Conservation (phyloP, 92 coral and sea anemone genomes). For the Parazoanthus atlanticus region DNA sequence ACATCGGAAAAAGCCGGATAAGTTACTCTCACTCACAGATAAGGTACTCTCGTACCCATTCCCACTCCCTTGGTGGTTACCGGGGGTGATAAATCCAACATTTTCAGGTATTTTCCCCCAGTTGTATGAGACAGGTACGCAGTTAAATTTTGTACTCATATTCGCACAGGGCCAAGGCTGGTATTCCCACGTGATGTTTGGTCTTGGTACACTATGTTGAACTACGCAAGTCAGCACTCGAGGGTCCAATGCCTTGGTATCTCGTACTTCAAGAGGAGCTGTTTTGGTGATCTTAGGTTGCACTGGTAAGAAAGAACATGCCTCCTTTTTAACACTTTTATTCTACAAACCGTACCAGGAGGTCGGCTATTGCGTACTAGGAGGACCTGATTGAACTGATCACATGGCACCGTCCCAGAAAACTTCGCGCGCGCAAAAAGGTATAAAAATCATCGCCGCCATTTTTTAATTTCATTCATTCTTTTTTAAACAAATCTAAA, state of each 20-base stretch:
- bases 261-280: background rate
- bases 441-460: no score
- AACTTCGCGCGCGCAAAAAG: no score
- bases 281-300: conserved; percentile 3
- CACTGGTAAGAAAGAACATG: background rate
- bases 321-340: background rate
- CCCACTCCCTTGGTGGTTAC: background rate
- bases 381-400: no score
- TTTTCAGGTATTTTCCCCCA: conserved; percentile 33
- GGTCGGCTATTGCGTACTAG: no score
- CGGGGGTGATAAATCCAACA: background rate
- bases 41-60: conserved; percentile 25
- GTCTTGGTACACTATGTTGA: conserved; percentile 59
- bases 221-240: conserved; percentile 46
- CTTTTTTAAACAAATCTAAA: no score
- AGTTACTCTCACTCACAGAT: conserved; percentile 22
- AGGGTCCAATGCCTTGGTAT: background rate
- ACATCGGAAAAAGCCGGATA: conserved; percentile 68
- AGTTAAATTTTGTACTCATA: conserved; percentile 33
- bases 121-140: conserved; percentile 20
- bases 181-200: conserved; percentile 67
- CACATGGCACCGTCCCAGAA: no score
- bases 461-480: no score
- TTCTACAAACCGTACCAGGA: no score
- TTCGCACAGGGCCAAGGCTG: conserved; percentile 45